A percentile compares a stretch with the other conserved stretches of the same genome.
These are phyloP conservation scores for Melospiza georgiana DNA, from an alignment of 2,113 vertebrate genomes.

Conservation along the genomic window DNA sequence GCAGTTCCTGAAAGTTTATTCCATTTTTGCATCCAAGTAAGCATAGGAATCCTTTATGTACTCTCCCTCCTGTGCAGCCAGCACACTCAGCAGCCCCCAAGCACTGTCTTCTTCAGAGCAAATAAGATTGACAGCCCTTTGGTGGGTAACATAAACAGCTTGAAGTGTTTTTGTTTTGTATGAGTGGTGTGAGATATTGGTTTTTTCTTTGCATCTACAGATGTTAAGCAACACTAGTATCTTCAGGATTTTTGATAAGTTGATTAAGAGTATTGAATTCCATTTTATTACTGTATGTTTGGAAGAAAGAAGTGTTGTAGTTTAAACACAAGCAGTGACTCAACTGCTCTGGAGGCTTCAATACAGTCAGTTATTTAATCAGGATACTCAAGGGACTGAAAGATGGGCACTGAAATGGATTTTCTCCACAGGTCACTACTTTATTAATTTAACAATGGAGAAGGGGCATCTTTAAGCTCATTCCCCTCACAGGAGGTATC, in stretches of 20 bases:
- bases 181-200: neutral
- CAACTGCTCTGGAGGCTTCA: neutral
- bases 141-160: neutral
- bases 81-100: neutral
- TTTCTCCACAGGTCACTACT: slow-evolving; percentile 34
- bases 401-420: slow-evolving; percentile 35
- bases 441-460: slow-evolving; percentile 38
- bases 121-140: slow-evolving; percentile 31
- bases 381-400: slow-evolving; percentile 33
- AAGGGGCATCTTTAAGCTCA: neutral
- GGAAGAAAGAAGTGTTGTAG: neutral
- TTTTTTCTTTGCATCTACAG: slow-evolving; percentile 31
- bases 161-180: slow-evolving; percentile 10
- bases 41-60: neutral
- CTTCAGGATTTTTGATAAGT: slow-evolving; percentile 16
- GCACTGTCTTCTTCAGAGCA: neutral
- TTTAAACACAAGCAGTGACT: slow-evolving; percentile 26
- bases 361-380: slow-evolving; percentile 36
- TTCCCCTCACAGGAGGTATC: neutral
- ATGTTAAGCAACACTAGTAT: slow-evolving; percentile 40
- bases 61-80: neutral
- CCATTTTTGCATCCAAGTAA: neutral
- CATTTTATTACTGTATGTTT: slow-evolving; percentile 34
- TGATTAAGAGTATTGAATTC: slow-evolving; percentile 48
- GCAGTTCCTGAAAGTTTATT: neutral